Conservation (phyloP, 2,888 invertebrate genomes). For the Ophion costatus region DNA sequence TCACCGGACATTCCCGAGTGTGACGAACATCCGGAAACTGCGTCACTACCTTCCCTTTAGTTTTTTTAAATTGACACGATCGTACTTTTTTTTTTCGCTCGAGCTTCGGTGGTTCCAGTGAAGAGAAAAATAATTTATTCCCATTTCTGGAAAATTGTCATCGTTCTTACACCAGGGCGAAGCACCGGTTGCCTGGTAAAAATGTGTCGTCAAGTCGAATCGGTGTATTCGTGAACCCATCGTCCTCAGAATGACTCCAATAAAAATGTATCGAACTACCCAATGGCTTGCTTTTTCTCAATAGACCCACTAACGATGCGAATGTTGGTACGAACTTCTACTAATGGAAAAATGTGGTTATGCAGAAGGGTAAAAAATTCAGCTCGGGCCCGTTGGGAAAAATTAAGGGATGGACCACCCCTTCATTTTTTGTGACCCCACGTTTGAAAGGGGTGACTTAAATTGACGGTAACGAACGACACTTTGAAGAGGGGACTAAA, state of each 20-base stretch:
- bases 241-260: background rate
- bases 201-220: constrained; percentile 2
- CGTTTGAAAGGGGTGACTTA: no score
- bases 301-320: background rate
- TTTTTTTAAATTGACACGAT: background rate
- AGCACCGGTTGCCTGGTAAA: background rate
- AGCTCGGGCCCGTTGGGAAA: no score
- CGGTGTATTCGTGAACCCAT: background rate
- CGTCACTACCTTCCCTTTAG: background rate
- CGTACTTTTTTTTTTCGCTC: no score
- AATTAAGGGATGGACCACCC: no score
- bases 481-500: no score
- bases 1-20: background rate
- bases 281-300: background rate
- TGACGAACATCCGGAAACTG: background rate
- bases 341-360: background rate
- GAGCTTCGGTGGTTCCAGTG: no score
- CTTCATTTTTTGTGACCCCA: no score
- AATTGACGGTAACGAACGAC: no score
- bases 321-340: background rate
- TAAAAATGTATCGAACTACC: constrained; percentile 8
- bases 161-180: background rate
- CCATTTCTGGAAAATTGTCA: no score
- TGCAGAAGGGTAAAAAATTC: background rate
- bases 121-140: no score